Base-by-base conservation (phyloP, 1,140 invertebrate genomes). In the Euwallacea similis region DNA sequence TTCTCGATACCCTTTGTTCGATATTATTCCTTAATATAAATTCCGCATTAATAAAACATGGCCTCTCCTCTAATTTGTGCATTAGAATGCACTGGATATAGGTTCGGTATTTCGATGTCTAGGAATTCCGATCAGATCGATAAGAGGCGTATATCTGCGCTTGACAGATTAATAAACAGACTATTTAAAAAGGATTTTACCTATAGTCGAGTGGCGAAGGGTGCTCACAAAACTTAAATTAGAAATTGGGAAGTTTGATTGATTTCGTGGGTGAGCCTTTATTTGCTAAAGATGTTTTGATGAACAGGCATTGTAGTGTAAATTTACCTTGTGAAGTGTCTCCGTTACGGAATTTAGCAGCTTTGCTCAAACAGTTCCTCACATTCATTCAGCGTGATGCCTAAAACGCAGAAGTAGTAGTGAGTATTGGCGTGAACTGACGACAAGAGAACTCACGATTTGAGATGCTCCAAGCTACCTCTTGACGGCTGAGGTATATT, bases 141-240 rank as follows among this genome's bases (percentile, higher is more conserved):
- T 61, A 50, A 41, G 10, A 15, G 55, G 46, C n/a, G 16, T 65
- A 33, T 16, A 53, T 50, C 56, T 68, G 66, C 44, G 16, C 54
- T 41, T 68, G 66, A 68, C 66, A 68, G 55, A 59, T 59, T 68
- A 68, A 68, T 68, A 68, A 68, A 47, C 54, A 60, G 2, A 42
- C 33, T 67, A 13, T 7, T 55, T n/a, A 58, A 59, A 53, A 66
- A 9, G 44, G 44, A 58, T 58, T 58, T 58, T 33, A 58, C 55
- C 13, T 58, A 58, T 50, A 50, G 10, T 33, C 55, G 55, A 15
- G n/a, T 13, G 21, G 4, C 16, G 55, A 15, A 21, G 13, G 55
- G 55, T 58, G n/a, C 21, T 7, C 16, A 16, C 50, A 58, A 58
- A 58, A 58, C 55, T 58, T 58, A 16, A 58, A 58, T 58, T 58